Percentiles rank a stretch among this genome's conserved stretches.
Conservation (phyloP, 2,797 vertebrate genomes). For the Xenentodon cancila region DNA sequence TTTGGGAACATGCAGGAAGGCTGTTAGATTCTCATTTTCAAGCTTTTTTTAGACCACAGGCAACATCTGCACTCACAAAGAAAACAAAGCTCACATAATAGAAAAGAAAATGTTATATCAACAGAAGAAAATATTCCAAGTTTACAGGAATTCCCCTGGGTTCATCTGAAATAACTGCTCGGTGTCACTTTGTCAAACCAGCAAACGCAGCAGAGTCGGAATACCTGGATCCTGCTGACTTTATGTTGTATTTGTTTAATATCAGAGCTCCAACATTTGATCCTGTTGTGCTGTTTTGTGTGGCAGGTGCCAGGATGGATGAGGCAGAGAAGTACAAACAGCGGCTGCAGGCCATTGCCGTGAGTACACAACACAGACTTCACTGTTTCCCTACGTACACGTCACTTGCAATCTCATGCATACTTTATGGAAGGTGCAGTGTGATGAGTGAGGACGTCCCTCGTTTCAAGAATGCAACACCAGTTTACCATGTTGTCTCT, state of each 20-base stretch:
- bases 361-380: constrained; percentile 56
- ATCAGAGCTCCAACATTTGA: constrained; percentile 35
- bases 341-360: constrained; percentile 82
- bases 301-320: constrained; percentile 79
- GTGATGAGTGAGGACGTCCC: constrained; percentile 53
- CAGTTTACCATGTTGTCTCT: constrained; percentile 47
- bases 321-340: constrained; percentile 83
- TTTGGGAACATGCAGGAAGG: too few relatives aligned
- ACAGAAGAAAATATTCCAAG: too few relatives aligned
- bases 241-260: constrained; percentile 32
- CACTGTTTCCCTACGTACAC: constrained; percentile 9
- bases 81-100: not conserved
- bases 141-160: not conserved
- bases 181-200: not conserved
- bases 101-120: not conserved
- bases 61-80: constrained; percentile 4
- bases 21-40: constrained; percentile 1
- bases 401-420: constrained; percentile 59
- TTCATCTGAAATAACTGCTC: not conserved
- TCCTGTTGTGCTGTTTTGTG: constrained; percentile 27
- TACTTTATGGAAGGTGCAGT: constrained; percentile 67
- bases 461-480: constrained; percentile 65
- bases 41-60: constrained; percentile 12
- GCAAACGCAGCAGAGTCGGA: not conserved
- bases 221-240: constrained; percentile 11